A percentile compares a stretch with the other conserved stretches of the same genome.
Evolutionary conservation across 2,113 vertebrate species (phyloP).

Genomic region (Lonchura striata): DNA sequence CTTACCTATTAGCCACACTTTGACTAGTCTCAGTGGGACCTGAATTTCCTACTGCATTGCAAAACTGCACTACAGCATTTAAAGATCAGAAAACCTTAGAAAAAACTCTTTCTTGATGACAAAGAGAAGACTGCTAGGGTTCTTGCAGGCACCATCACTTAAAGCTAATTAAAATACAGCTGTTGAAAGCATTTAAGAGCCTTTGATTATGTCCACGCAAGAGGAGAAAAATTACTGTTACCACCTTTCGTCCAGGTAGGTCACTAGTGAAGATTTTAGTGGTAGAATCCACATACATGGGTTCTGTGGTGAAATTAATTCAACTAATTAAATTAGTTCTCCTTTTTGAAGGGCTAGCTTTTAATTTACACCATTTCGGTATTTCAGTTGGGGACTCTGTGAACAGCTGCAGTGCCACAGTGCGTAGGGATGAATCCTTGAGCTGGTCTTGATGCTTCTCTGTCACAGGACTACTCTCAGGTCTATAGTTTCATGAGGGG

Average conservation of each 20-base stretch:
- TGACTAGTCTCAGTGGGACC: not conserved
- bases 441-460: not conserved
- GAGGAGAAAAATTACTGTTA: not conserved
- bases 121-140: not conserved
- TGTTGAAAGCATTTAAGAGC: not conserved
- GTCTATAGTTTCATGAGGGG: not conserved
- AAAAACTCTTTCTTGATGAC: not conserved
- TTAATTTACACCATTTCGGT: not conserved
- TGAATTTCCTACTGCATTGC: not conserved
- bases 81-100: not conserved
- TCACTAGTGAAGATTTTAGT: not conserved
- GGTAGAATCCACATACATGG: not conserved
- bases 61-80: not conserved
- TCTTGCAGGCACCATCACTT: not conserved
- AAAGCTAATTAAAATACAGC: not conserved
- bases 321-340: not conserved
- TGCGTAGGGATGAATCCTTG: not conserved
- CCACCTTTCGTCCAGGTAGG: not conserved
- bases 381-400: not conserved
- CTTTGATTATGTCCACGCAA: not conserved
- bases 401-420: not conserved
- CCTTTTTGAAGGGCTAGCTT: not conserved
- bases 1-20: not conserved
- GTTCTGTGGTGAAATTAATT: not conserved
- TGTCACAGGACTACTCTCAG: not conserved